phyloP scores from a whole-genome alignment of 2,113 vertebrate genomes.

The Piaya cayana region DNA sequence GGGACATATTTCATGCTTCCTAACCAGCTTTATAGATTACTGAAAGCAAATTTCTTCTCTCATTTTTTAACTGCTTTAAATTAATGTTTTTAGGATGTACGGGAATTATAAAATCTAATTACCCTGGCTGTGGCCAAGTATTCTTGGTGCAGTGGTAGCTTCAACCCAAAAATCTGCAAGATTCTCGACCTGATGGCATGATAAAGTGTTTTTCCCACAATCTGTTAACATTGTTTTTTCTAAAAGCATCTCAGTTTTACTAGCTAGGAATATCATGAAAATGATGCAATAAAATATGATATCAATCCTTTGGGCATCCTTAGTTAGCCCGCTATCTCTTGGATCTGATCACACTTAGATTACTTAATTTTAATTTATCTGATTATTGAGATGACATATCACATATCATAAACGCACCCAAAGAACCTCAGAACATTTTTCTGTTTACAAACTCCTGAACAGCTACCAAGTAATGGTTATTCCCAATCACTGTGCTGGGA shows the following conservation, averaged over 20 bases:
- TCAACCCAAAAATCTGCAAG: neutral
- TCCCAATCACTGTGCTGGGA: neutral
- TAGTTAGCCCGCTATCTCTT: neutral
- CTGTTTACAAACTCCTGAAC: neutral
- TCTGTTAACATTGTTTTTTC: neutral
- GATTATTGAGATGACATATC: neutral
- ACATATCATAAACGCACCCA: neutral
- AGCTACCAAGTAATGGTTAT: neutral
- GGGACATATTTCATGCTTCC: neutral
- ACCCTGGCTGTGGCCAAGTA: neutral
- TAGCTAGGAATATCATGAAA: neutral
- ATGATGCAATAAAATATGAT: neutral
- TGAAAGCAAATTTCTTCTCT: neutral
- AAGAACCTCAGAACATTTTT: neutral
- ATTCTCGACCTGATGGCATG: neutral
- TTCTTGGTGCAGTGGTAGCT: neutral
- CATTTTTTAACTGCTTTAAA: neutral
- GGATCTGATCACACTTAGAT: neutral
- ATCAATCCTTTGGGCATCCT: neutral
- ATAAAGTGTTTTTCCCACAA: neutral
- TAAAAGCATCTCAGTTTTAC: neutral
- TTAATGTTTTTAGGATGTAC: neutral
- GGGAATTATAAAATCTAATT: slow-evolving; percentile 6
- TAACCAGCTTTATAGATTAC: neutral
- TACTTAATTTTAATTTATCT: neutral